phyloP scores from a whole-genome alignment of 2,797 vertebrate genomes.

The Erpetoichthys calabaricus region DNA sequence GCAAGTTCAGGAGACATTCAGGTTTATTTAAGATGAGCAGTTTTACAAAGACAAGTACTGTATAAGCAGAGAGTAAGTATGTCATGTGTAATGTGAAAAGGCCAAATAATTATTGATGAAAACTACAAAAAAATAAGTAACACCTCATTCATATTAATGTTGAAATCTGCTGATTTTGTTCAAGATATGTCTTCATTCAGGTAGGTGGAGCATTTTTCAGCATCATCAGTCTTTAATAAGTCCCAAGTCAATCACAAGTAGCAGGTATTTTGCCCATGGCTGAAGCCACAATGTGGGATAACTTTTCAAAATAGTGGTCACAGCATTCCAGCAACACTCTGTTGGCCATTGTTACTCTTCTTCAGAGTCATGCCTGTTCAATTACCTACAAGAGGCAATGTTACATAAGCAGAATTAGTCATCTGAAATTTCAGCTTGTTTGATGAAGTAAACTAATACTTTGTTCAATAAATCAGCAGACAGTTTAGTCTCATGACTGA shows the following conservation, averaged over 20 bases:
- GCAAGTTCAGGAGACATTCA: too few species aligned
- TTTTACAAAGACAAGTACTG: too few species aligned
- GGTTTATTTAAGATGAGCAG: too few species aligned
- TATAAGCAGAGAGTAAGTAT: too few species aligned
- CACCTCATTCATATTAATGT: too few species aligned
- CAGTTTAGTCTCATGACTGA: neutral
- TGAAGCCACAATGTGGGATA: conserved; percentile 2
- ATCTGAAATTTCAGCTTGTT: neutral
- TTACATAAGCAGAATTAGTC: conserved; percentile 1
- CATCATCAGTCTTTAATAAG: conserved; percentile 3
- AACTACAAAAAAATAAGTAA: too few species aligned
- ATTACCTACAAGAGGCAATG: neutral
- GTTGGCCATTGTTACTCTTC: neutral
- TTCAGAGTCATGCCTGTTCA: neutral
- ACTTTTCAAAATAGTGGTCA: conserved; percentile 1
- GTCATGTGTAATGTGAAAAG: too few species aligned
- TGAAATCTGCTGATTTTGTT: too few species aligned
- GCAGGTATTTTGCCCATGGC: neutral
- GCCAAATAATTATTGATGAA: too few species aligned
- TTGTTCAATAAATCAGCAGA: neutral
- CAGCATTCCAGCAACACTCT: neutral
- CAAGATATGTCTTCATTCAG: too few species aligned
- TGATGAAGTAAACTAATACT: neutral
- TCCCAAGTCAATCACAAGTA: conserved; percentile 2
- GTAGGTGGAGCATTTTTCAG: too few species aligned